phyloP scores from a whole-genome alignment of 2,888 invertebrate genomes.

The Baccha elongata region DNA sequence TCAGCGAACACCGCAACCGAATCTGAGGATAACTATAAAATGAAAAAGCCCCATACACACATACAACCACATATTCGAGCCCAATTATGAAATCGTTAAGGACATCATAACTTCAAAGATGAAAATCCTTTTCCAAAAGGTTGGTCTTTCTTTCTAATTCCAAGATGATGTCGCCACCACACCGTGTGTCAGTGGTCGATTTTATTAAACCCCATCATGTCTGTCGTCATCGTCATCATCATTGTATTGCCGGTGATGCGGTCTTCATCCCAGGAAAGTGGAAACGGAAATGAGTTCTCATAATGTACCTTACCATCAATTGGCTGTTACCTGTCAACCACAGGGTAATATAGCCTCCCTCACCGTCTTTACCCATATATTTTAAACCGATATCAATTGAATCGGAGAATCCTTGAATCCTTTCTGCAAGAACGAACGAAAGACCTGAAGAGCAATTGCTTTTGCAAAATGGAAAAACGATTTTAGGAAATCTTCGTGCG shows the following conservation, averaged over 20 bases:
- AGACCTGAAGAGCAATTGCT: slow-evolving; percentile 52
- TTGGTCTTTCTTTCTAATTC: slow-evolving; percentile 16
- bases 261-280: slow-evolving; percentile 33
- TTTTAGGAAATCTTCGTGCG: slow-evolving; percentile 60
- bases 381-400: slow-evolving; percentile 62
- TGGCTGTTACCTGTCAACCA: slow-evolving; percentile 68
- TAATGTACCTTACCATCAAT: slow-evolving; percentile 48
- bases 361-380: not conserved
- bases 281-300: slow-evolving; percentile 58
- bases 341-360: slow-evolving; percentile 39
- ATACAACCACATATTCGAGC: slow-evolving; percentile 34
- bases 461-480: slow-evolving; percentile 54
- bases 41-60: slow-evolving; percentile 21
- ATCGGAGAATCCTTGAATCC: slow-evolving; percentile 64
- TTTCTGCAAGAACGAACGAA: slow-evolving; percentile 33
- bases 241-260: slow-evolving; percentile 8
- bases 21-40: slow-evolving; percentile 30
- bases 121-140: slow-evolving; percentile 24
- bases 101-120: slow-evolving; percentile 51
- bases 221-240: not conserved
- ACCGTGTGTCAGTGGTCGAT: not conserved
- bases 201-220: not conserved
- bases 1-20: not conserved
- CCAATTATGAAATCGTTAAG: slow-evolving; percentile 51
- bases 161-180: slow-evolving; percentile 2